Evolutionary conservation across 2,797 vertebrate genomes (phyloP).

Genomic region (Gallirallus australis): DNA sequence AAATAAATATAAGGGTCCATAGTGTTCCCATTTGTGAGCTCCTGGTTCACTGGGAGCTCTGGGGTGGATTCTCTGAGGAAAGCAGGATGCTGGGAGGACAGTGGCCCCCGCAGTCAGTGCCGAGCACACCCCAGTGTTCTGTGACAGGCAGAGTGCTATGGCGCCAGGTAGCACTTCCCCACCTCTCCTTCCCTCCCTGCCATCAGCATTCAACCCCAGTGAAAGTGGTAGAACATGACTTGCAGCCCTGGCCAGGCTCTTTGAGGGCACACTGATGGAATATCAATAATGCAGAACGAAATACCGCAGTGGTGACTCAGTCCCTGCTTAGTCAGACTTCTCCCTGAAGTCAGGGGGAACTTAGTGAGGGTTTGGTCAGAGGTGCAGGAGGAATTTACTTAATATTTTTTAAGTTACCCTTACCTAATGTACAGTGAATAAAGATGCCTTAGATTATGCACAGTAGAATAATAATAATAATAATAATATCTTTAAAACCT

Average conservation of each 20-base stretch:
- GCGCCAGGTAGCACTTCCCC: neutral
- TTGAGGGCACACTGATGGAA: neutral
- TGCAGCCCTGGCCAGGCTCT: neutral
- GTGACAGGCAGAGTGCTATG: neutral
- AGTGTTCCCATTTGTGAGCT: neutral
- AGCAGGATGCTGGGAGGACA: neutral
- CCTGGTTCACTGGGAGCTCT: neutral
- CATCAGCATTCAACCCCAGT: neutral
- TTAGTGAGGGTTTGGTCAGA: neutral
- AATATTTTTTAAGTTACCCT: neutral
- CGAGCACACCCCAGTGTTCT: fast-evolving
- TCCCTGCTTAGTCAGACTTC: neutral
- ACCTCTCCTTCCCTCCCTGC: neutral
- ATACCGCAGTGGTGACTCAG: neutral
- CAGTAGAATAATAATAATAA: neutral
- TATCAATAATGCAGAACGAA: neutral
- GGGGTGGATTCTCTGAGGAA: neutral
- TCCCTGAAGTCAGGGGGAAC: neutral
- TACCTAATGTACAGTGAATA: neutral
- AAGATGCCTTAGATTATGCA: slow-evolving; percentile 27
- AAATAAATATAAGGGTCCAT: neutral
- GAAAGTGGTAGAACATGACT: neutral
- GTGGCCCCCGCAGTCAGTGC: neutral
- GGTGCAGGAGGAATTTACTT: neutral
- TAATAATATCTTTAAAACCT: neutral